Evolutionary conservation across 2,888 invertebrate genomes (phyloP).

Genomic region (Oxytorus armatus): DNA sequence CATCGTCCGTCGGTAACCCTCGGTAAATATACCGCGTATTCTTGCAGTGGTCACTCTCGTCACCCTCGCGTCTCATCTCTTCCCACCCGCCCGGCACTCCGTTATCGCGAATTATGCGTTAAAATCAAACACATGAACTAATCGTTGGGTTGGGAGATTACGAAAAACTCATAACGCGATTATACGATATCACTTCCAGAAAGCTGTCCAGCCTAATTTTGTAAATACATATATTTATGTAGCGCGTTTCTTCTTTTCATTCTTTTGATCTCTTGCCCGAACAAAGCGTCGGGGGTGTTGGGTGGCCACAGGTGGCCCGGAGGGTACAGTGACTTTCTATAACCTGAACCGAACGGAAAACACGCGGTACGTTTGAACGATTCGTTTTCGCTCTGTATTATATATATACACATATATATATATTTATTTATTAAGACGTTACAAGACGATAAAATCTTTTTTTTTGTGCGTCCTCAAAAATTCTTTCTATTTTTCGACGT

Average conservation of each 20-base stretch:
- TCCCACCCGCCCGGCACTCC: no score
- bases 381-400: conserved; percentile 9
- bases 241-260: background rate
- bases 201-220: conserved; percentile 34
- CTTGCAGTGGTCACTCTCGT: no score
- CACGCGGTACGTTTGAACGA: conserved; percentile 70
- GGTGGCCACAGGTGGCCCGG: conserved; percentile 60
- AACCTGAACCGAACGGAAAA: conserved; percentile 68
- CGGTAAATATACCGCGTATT: no score
- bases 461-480: background rate
- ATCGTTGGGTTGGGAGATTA: background rate
- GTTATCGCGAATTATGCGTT: no score
- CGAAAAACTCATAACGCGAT: conserved; percentile 2
- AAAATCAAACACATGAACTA: background rate
- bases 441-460: background rate
- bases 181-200: background rate
- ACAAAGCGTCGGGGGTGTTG: no score
- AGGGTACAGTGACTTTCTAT: conserved; percentile 62
- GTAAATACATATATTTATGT: background rate
- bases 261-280: conserved; percentile 25
- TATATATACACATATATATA: background rate
- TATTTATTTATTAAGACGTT: background rate
- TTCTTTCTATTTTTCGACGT: background rate
- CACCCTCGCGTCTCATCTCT: no score
- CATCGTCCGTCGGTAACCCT: no score